Evolutionary conservation across 2,797 vertebrate species (phyloP).

Genomic region (Propithecus perrieri): DNA sequence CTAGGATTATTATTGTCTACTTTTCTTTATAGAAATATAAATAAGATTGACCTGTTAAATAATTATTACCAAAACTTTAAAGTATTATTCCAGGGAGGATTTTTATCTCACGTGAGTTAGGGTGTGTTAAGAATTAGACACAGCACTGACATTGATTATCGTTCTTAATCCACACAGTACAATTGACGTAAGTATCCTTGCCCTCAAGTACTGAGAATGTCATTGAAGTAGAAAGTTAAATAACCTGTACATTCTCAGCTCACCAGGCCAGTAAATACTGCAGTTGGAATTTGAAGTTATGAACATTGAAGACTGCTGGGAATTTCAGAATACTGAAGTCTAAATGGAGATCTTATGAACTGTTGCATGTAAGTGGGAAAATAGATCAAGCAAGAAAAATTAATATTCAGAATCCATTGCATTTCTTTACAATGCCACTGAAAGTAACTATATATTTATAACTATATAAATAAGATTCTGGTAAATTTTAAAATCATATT

Average conservation of each 20-base stretch:
- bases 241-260: neutral
- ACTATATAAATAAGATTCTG: neutral
- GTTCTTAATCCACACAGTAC: neutral
- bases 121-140: neutral
- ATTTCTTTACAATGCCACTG: no score
- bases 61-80: neutral
- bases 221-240: neutral
- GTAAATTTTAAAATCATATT: neutral
- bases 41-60: neutral
- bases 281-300: neutral
- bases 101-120: neutral
- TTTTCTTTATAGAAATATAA: neutral
- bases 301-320: no score
- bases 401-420: no score
- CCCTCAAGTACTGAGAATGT: neutral
- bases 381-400: no score
- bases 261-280: neutral
- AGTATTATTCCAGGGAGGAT: neutral
- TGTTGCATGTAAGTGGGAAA: no score
- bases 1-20: neutral
- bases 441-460: no score
- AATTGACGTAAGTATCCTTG: neutral
- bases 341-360: no score
- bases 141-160: neutral
- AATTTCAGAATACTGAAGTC: no score